These are phyloP conservation scores for Plagodis dolabraria DNA, from an alignment of 2,888 invertebrate species.

Conservation along the genomic window DNA sequence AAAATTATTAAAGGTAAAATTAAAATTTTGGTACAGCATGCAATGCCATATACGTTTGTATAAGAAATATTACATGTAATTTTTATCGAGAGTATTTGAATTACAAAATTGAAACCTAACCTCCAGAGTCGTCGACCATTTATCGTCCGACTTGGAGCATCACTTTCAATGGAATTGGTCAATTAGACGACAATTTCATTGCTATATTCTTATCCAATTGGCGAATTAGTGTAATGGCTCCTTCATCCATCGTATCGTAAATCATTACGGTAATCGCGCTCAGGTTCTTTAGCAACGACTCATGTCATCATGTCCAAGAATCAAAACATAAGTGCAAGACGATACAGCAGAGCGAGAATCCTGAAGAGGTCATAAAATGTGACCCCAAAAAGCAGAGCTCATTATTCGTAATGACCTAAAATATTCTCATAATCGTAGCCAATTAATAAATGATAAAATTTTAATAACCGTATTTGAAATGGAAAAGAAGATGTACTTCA, in stretches of 20 bases:
- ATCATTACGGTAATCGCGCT: constrained; percentile 16
- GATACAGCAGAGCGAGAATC: too few species aligned
- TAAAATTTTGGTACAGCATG: too few species aligned
- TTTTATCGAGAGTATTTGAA: neutral
- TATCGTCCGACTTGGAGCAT: neutral
- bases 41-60: too few species aligned
- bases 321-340: neutral
- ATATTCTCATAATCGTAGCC: too few species aligned
- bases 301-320: neutral
- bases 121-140: neutral
- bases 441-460: too few species aligned
- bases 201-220: constrained; percentile 25
- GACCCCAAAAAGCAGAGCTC: too few species aligned
- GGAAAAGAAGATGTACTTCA: too few species aligned
- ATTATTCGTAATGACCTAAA: too few species aligned
- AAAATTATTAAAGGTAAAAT: too few species aligned
- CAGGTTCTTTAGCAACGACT: constrained; percentile 3
- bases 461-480: too few species aligned
- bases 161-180: constrained; percentile 19
- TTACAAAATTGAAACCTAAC: neutral
- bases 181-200: constrained; percentile 24
- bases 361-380: too few species aligned
- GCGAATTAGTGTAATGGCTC: constrained; percentile 25
- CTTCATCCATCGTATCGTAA: constrained; percentile 11
- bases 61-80: too few species aligned